These are phyloP conservation scores for Rhinatrema bivittatum DNA, from an alignment of 2,797 vertebrate species.

Conservation along the genomic window DNA sequence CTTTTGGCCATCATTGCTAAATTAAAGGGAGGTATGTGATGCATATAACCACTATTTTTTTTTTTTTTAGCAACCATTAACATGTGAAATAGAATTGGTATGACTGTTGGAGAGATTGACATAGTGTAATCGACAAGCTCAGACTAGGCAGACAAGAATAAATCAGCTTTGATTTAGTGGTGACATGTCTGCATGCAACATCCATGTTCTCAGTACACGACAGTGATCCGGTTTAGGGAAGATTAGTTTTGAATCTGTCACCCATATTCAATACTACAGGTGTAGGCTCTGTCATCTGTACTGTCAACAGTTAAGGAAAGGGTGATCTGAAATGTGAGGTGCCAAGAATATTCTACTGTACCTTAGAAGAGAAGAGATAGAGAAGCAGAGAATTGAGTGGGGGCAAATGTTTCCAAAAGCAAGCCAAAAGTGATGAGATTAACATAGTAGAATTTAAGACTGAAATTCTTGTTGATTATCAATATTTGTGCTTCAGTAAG, in stretches of 20 bases:
- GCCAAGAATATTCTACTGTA: conserved; percentile 25
- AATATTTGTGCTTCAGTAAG: too few relatives aligned
- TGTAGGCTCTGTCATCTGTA: not conserved
- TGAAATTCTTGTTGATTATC: not conserved
- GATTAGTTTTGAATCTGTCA: conserved; percentile 22
- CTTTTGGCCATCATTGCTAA: too few relatives aligned
- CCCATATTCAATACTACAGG: conserved; percentile 8
- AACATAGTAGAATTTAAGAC: too few relatives aligned
- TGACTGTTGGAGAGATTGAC: too few relatives aligned
- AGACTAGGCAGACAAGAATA: conserved; percentile 17
- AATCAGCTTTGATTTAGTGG: conserved; percentile 21
- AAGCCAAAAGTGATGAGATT: conserved; percentile 2
- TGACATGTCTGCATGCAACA: conserved; percentile 19
- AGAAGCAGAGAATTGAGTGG: conserved; percentile 14
- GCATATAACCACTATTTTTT: too few relatives aligned
- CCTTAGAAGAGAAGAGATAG: conserved; percentile 5
- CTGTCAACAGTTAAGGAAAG: conserved; percentile 2
- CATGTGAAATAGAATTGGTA: too few relatives aligned
- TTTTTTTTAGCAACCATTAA: too few relatives aligned
- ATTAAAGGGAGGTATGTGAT: too few relatives aligned
- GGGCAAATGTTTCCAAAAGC: conserved; percentile 18
- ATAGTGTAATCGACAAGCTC: conserved; percentile 15
- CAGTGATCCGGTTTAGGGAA: conserved; percentile 21
- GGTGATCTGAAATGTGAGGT: conserved; percentile 4
- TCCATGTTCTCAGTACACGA: conserved; percentile 21